A percentile compares a stretch with the other conserved stretches of the same genome.
Conservation (phyloP, 2,113 vertebrate genomes). For the Phylloscopus trochiloides region DNA sequence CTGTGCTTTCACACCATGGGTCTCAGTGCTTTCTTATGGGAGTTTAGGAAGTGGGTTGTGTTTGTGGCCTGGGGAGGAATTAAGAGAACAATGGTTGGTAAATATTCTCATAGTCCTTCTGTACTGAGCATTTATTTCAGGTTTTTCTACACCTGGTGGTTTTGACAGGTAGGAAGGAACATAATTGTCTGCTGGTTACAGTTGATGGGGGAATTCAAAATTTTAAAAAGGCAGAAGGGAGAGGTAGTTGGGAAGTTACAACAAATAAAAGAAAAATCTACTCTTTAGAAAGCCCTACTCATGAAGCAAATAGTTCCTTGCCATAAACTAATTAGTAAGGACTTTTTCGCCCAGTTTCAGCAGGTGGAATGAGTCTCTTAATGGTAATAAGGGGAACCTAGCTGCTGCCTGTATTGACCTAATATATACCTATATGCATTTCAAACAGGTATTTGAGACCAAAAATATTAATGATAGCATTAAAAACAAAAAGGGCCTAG, state of each 20-base stretch:
- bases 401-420: neutral
- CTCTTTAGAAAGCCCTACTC: neutral
- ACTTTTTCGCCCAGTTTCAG: neutral
- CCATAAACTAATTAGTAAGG: neutral
- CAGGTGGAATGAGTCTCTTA: neutral
- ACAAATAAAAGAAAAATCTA: neutral
- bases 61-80: neutral
- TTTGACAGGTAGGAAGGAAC: neutral
- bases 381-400: neutral
- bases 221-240: neutral
- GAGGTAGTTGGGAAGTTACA: neutral
- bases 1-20: fast-evolving
- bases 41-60: neutral
- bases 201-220: neutral
- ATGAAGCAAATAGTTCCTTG: neutral
- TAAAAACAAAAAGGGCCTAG: neutral
- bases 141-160: neutral
- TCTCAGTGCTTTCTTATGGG: neutral
- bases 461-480: neutral
- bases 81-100: neutral
- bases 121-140: neutral
- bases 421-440: neutral
- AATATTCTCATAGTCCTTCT: neutral
- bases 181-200: neutral
- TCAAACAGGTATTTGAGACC: neutral